phyloP scores from a whole-genome alignment of 2,113 vertebrate genomes.

The Psammodynastes pulverulentus region DNA sequence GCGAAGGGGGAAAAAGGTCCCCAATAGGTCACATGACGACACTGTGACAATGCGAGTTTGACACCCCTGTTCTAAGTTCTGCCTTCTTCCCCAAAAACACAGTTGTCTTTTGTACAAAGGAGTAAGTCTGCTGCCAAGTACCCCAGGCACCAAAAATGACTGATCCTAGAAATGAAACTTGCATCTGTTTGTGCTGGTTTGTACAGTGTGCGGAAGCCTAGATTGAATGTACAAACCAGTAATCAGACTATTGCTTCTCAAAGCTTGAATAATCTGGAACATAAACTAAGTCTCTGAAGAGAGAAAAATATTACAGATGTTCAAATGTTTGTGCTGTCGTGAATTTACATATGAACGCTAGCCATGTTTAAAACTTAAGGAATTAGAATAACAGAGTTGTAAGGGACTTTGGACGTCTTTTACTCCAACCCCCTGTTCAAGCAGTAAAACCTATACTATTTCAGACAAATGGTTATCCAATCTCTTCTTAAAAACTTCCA shows the following conservation, averaged over 20 bases:
- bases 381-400: not conserved
- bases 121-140: not conserved
- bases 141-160: conserved; percentile 14
- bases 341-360: not conserved
- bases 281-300: not conserved
- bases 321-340: not conserved
- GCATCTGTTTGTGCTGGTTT: not conserved
- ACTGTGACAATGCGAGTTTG: too few species aligned
- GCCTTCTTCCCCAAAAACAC: not conserved
- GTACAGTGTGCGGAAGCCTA: not conserved
- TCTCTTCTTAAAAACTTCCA: not conserved
- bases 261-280: not conserved
- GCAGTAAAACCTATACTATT: not conserved
- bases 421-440: not conserved
- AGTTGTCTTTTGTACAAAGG: not conserved
- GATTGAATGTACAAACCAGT: not conserved
- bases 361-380: not conserved
- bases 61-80: too few species aligned
- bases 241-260: not conserved
- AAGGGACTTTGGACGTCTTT: not conserved
- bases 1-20: too few species aligned
- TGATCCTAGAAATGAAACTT: not conserved
- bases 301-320: not conserved
- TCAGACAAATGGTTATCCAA: not conserved
- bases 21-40: too few species aligned